A percentile compares a stretch with the other conserved stretches of the same genome.
Evolutionary conservation across 2,797 vertebrate genomes (phyloP).

Genomic region (Chaetodon trifasciatus): DNA sequence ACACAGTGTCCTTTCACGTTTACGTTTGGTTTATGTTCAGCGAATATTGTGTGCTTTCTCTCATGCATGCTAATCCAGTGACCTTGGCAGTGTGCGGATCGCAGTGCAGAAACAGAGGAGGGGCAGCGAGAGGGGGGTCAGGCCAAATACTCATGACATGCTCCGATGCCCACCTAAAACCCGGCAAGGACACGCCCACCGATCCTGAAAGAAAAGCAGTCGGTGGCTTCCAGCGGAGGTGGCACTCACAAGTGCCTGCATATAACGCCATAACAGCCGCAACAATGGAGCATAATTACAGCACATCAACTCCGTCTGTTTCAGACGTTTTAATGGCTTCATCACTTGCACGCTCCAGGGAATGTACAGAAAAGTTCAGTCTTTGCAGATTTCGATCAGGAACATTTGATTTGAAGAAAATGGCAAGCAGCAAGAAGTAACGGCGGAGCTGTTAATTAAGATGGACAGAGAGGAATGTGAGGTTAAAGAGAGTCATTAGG

Average conservation of each 20-base stretch:
- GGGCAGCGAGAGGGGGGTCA: constrained; percentile 45
- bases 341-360: constrained; percentile 72
- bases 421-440: constrained; percentile 51
- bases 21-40: constrained; percentile 62
- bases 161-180: constrained; percentile 73
- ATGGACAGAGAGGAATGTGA: constrained; percentile 72
- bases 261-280: constrained; percentile 51
- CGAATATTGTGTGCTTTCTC: constrained; percentile 75
- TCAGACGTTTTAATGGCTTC: constrained; percentile 72
- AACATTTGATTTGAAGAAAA: constrained; percentile 71
- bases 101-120: constrained; percentile 54
- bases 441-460: constrained; percentile 60
- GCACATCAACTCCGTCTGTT: constrained; percentile 67
- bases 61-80: constrained; percentile 81
- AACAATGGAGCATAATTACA: constrained; percentile 77
- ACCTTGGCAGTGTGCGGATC: constrained; percentile 74
- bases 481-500: constrained; percentile 52
- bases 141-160: constrained; percentile 73
- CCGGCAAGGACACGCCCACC: constrained; percentile 73
- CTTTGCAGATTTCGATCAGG: constrained; percentile 64
- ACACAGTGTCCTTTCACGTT: constrained; percentile 57
- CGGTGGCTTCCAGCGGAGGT: constrained; percentile 75
- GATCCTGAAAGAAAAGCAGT: constrained; percentile 72
- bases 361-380: constrained; percentile 73
- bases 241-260: constrained; percentile 75